Conservation (phyloP, 2,888 invertebrate species). For the Eupelmus urozonus region DNA sequence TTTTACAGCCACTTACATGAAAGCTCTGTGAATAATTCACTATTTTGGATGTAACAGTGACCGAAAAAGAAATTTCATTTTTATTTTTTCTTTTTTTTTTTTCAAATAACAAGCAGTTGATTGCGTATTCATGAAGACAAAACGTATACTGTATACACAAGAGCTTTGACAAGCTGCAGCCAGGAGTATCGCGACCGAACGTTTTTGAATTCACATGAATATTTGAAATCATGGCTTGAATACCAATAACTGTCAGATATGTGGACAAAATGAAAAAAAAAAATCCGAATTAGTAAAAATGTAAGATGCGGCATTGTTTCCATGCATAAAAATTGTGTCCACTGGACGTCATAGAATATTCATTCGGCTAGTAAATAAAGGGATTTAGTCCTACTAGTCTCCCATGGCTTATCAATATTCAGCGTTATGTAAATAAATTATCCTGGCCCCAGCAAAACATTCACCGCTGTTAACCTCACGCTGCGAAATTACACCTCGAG, state of each 20-base stretch:
- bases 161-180: background rate
- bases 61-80: too few relatives aligned
- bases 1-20: too few relatives aligned
- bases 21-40: too few relatives aligned
- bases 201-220: constrained; percentile 8
- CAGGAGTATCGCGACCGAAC: background rate
- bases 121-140: constrained; percentile 5
- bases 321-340: background rate
- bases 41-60: too few relatives aligned
- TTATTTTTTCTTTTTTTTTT: background rate
- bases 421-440: too few relatives aligned
- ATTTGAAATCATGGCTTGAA: constrained; percentile 2
- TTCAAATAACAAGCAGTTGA: background rate
- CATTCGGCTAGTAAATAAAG: background rate
- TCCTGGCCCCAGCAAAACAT: too few relatives aligned
- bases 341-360: too few relatives aligned
- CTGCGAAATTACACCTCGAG: too few relatives aligned
- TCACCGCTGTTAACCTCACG: too few relatives aligned
- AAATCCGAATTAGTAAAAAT: constrained; percentile 5
- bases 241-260: background rate
- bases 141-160: background rate
- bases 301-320: constrained; percentile 3
- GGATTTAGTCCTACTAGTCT: too few relatives aligned
- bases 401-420: too few relatives aligned
- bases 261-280: background rate